Evolutionary conservation across 2,888 invertebrate genomes (phyloP).

Genomic region (Eurytoma californica): DNA sequence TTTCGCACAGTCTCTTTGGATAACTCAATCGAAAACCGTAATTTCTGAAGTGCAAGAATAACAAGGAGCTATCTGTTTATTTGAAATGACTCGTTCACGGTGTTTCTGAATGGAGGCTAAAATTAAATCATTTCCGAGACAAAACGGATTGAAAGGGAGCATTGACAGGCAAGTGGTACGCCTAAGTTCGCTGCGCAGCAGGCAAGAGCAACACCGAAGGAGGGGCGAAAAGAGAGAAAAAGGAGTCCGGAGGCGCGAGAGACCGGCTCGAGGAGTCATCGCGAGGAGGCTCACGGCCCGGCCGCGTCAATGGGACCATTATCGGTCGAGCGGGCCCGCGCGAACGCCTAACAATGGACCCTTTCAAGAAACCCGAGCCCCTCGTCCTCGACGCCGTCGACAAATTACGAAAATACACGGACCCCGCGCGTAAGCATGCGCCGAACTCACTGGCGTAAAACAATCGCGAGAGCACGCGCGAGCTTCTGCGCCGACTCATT

Average conservation of each 20-base stretch:
- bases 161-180: slow-evolving; percentile 60
- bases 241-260: slow-evolving; percentile 48
- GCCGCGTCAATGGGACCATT: slow-evolving; percentile 67
- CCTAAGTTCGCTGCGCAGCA: slow-evolving; percentile 37
- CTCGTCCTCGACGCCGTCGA: slow-evolving; percentile 45
- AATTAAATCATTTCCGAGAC: slow-evolving; percentile 60
- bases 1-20: too few species aligned
- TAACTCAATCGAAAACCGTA: too few species aligned
- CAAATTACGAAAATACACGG: slow-evolving; percentile 66
- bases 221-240: slow-evolving; percentile 22
- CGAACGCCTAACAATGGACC: slow-evolving; percentile 62
- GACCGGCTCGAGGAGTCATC: slow-evolving; percentile 31
- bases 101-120: slow-evolving; percentile 49
- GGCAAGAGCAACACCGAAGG: slow-evolving; percentile 25
- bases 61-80: slow-evolving; percentile 4
- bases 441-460: not conserved
- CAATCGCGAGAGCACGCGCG: not conserved
- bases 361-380: slow-evolving; percentile 69
- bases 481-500: slow-evolving; percentile 30
- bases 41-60: too few species aligned
- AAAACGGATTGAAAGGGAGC: slow-evolving; percentile 59
- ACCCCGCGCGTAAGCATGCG: slow-evolving; percentile 26
- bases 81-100: not conserved
- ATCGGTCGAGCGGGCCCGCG: slow-evolving; percentile 58
- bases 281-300: slow-evolving; percentile 53